Evolutionary conservation across 1,140 invertebrate genomes (phyloP).

Genomic region (Pseudomyrmex flavicornis): DNA sequence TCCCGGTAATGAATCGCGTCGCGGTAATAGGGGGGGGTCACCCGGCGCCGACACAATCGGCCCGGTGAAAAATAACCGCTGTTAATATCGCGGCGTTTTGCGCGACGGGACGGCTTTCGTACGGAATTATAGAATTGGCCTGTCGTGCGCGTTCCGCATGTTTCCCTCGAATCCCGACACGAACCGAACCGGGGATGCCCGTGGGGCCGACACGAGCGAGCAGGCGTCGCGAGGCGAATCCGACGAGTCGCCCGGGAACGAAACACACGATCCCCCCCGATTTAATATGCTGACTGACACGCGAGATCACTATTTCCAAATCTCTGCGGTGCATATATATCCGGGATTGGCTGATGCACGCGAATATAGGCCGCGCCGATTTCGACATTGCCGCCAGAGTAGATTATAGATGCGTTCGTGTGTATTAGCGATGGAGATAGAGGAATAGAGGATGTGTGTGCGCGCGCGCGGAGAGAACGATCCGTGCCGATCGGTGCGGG

Average conservation of each 20-base stretch:
- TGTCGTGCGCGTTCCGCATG: conserved; percentile 31
- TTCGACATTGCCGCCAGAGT: conserved; percentile 31
- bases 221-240: conserved; percentile 15
- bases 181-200: not conserved
- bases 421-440: not conserved
- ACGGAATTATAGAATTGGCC: conserved; percentile 32
- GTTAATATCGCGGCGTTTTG: conserved; percentile 76
- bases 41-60: conserved; percentile 69
- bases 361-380: conserved; percentile 39
- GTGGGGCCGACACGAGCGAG: not conserved
- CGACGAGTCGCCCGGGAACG: conserved; percentile 66
- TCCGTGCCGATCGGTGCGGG: conserved; percentile 60
- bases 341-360: conserved; percentile 61
- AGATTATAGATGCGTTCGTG: conserved; percentile 17
- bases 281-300: conserved; percentile 75
- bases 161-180: conserved; percentile 48
- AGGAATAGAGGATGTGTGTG: conserved; percentile 13
- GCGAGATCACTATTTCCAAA: conserved; percentile 74
- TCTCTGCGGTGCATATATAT: conserved; percentile 68
- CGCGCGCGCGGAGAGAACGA: conserved; percentile 3
- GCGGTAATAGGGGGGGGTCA: conserved; percentile 78
- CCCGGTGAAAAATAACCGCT: conserved; percentile 79
- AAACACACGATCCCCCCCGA: conserved; percentile 60
- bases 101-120: conserved; percentile 19
- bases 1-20: conserved; percentile 79